Percentiles rank a stretch among this genome's conserved stretches.
Conservation (phyloP, 2,113 vertebrate species). For the Anser brachyrhynchus region DNA sequence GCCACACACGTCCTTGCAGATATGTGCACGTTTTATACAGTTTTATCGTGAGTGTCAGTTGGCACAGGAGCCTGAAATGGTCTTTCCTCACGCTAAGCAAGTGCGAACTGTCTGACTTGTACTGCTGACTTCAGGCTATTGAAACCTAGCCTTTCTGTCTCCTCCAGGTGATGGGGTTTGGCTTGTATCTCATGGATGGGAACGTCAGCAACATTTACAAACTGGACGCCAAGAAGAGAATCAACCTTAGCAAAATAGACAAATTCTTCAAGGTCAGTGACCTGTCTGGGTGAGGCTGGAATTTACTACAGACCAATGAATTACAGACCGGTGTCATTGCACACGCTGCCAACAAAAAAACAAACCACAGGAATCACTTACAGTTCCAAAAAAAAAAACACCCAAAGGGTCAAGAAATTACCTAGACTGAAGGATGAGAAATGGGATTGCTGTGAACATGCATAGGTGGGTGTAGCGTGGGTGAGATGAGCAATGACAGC, state of each 20-base stretch:
- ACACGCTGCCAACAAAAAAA: neutral
- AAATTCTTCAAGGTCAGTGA: conserved; percentile 96
- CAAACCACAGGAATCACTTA: neutral
- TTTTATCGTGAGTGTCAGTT: neutral
- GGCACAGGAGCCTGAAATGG: neutral
- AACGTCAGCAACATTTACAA: conserved; percentile 99
- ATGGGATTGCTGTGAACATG: neutral
- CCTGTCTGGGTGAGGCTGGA: neutral
- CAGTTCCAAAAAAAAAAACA: neutral
- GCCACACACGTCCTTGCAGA: neutral
- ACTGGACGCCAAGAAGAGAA: conserved; percentile 97
- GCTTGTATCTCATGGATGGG: conserved; percentile 97
- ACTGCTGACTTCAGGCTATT: neutral
- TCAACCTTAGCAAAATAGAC: conserved; percentile 99
- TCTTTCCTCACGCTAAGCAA: neutral
- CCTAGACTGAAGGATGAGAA: neutral
- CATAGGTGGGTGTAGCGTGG: neutral
- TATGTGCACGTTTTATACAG: neutral
- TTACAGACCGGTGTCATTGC: fast-evolving
- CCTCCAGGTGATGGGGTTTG: conserved; percentile 96
- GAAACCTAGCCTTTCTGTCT: neutral
- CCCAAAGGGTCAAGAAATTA: neutral
- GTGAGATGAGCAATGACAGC: neutral
- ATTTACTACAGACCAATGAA: neutral
- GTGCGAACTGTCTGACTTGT: neutral